phyloP scores from a whole-genome alignment of 2,113 vertebrate species.

The Xiphophorus hellerii region DNA sequence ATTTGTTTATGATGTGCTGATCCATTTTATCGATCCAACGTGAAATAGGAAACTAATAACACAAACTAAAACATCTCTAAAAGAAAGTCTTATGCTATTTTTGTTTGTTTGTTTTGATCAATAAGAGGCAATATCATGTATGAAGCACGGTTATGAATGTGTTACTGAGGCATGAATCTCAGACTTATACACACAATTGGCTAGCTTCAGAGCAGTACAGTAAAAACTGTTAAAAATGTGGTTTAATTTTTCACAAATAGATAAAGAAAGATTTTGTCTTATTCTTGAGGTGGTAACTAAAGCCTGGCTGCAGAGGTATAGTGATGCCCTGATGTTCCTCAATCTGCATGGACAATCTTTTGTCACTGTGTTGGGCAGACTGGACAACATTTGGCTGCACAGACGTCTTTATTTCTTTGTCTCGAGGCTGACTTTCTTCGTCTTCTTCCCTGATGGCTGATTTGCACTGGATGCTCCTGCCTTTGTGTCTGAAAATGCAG shows the following conservation, averaged over 20 bases:
- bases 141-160: constrained; percentile 17
- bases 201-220: constrained; percentile 23
- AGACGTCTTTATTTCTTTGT: constrained; percentile 60
- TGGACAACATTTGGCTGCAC: constrained; percentile 40
- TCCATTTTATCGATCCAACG: constrained; percentile 52
- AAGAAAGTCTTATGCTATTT: neutral
- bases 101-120: constrained; percentile 17
- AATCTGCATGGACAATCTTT: constrained; percentile 61
- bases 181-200: constrained; percentile 12
- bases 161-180: constrained; percentile 2
- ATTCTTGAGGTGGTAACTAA: constrained; percentile 51
- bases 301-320: constrained; percentile 55
- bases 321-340: constrained; percentile 60
- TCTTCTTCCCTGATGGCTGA: constrained; percentile 59
- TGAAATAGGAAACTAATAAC: constrained; percentile 44
- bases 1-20: constrained; percentile 31
- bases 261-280: constrained; percentile 45
- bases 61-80: constrained; percentile 6
- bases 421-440: constrained; percentile 58
- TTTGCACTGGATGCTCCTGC: constrained; percentile 42
- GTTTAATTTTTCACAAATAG: constrained; percentile 37
- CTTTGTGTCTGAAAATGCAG: constrained; percentile 62
- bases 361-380: constrained; percentile 50
- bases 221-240: constrained; percentile 31
- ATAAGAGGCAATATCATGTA: neutral